Base-by-base conservation (phyloP, 2,888 invertebrate species). In the Subacronicta megacephala region DNA sequence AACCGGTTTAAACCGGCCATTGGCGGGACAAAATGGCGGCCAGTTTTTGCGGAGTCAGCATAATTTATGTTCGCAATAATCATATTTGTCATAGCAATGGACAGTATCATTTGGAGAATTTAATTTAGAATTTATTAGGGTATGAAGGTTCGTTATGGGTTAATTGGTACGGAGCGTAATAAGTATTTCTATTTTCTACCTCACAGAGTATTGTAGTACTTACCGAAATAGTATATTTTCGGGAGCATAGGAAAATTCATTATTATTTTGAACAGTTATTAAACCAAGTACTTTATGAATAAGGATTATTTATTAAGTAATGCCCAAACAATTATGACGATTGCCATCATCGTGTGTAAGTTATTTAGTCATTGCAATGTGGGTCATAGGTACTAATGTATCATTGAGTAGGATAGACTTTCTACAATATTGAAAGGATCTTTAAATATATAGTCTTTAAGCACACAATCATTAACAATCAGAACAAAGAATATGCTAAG, bases 41-140 rank as follows among this genome's bases (percentile, higher is more conserved):
- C 43, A 45, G 45, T 65, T 65, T 64, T 64, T 67, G 68, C 61
- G 20, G 52, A 52, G 47, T 80, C 78, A 73, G 79, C 80, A 78
- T 81, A 81, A 84, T 81, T 80, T 73, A 60, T 67, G 63, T 67
- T 63, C 64, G 68, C 50, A 62, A 68, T 78, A 71, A 76, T 62
- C 67, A 56, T 69, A 55, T 68, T 75, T 79, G 73, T 77, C 75
- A 75, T 72, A 63, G 36, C 40, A 47, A 58, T 43, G 44, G 68
- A 74, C 63, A 61, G 51, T 70, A 69, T 71, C 36, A 76, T 70
- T 72, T 61, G 38, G 49, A 63, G 45, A 50, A 49, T 42, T 44
- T 57, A 51, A 67, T 69, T 66, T 52, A 50, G 36, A 62, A 59
- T 58, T 58, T 40, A 61, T 57, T 43, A 38, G 18, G 20, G 44